Base-by-base conservation (phyloP, 2,888 invertebrate species). In the Drosophila nr. fundita region DNA sequence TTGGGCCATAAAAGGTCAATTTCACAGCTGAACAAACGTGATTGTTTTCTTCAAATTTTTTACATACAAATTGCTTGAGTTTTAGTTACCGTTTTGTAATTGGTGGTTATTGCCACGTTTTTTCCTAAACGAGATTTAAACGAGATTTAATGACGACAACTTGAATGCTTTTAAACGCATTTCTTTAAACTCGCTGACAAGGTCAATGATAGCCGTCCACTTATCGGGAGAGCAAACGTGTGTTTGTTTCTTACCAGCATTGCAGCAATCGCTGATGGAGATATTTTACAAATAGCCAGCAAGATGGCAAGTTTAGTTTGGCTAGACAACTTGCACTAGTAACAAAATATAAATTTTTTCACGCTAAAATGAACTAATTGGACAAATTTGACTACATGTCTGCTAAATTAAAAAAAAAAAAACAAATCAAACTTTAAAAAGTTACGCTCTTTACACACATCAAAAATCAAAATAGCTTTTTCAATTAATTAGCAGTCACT, bases 1-100 rank as follows among this genome's bases (percentile, higher is more conserved):
- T 58, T 73, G 27, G 71, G 62, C 85, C 79, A 82, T 77, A 87
- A 84, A 85, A 85, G 87, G 82, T 89, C 68, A 87, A 89, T 89
- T 85, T 89, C 73, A 82, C 80, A 85, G 87, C 78, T 84, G 71
- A 87, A 67, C 72, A 89, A 89, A 85, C 85, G 78, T 84, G 85
- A 81, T 79, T 75, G 15, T 15, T 21, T 45, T 21, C 13, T 0
- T 15, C 7, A 2, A 21, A 45, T 45, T 61, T 61, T 48, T 72
- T 38, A 18, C 60, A 34, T 27, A 73, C 68, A 75, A 71, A 74
- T 76, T 68, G 67, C 78, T 83, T 68, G 24, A 55, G 65, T 67
- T 75, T 62, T 62, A 64, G 67, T 72, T 54, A 61, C 45, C 48
- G 38, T 50, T 50, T 67, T 50, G 61, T 48, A 70, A 69, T 55